Conservation (phyloP, 2,797 vertebrate species). For the Enteromius thamalakanensis region DNA sequence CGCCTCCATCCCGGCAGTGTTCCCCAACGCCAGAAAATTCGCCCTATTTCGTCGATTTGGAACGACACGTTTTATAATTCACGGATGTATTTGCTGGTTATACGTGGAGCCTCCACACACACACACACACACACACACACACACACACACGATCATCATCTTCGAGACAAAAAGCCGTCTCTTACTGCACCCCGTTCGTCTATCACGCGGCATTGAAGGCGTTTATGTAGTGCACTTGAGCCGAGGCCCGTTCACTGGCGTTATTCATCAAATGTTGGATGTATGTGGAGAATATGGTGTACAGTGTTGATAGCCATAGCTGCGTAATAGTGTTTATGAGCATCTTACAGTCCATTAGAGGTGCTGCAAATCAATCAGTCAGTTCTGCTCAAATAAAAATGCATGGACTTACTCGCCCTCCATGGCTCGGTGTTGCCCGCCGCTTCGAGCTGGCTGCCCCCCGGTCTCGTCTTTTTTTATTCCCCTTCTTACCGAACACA, state of each 20-base stretch:
- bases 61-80: slow-evolving; percentile 73
- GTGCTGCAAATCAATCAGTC: slow-evolving; percentile 53
- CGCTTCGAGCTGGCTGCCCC: slow-evolving; percentile 76
- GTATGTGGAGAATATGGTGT: slow-evolving; percentile 71
- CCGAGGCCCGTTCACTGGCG: slow-evolving; percentile 41
- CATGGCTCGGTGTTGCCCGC: slow-evolving; percentile 84
- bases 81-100: slow-evolving; percentile 68
- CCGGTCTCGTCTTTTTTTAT: slow-evolving; percentile 72
- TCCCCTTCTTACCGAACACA: slow-evolving; percentile 72
- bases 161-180: slow-evolving; percentile 61
- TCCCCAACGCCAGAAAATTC: slow-evolving; percentile 72
- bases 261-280: slow-evolving; percentile 51
- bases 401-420: slow-evolving; percentile 86
- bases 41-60: slow-evolving; percentile 71
- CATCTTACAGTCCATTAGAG: slow-evolving; percentile 62
- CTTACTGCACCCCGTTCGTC: slow-evolving; percentile 54
- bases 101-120: slow-evolving; percentile 49
- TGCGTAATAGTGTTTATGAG: slow-evolving; percentile 76
- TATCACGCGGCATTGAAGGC: slow-evolving; percentile 53
- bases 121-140: not conserved
- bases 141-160: slow-evolving; percentile 33
- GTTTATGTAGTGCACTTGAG: slow-evolving; percentile 38
- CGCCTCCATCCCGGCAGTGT: slow-evolving; percentile 65
- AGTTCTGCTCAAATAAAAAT: slow-evolving; percentile 70
- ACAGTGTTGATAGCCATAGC: slow-evolving; percentile 73